phyloP scores from a whole-genome alignment of 2,888 invertebrate species.

The Acanthoscelides obtectus region DNA sequence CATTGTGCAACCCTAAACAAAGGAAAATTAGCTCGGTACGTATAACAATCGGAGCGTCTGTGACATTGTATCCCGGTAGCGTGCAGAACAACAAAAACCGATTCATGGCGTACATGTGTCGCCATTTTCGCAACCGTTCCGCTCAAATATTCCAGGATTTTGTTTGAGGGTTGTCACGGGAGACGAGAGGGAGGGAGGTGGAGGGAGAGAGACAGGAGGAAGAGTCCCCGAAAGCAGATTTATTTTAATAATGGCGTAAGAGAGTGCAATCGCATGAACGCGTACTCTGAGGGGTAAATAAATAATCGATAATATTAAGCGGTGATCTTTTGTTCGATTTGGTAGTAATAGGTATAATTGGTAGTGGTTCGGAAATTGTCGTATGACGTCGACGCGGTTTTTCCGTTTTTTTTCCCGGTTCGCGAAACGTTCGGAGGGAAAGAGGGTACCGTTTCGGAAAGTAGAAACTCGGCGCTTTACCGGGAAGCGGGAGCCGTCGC shows the following conservation, averaged over 20 bases:
- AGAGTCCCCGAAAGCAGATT: constrained; percentile 33
- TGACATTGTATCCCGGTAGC: background rate
- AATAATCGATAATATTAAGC: no score
- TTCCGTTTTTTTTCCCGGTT: no score
- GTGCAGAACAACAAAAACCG: background rate
- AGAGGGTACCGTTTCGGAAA: no score
- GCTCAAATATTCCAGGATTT: background rate
- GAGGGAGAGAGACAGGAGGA: background rate
- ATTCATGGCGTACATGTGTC: background rate
- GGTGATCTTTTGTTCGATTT: no score
- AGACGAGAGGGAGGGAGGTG: no score
- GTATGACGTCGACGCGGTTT: no score
- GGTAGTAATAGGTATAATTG: no score
- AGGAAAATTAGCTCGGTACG: background rate
- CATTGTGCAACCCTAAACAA: background rate
- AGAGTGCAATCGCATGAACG: constrained; percentile 37
- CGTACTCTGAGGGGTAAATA: constrained; percentile 43
- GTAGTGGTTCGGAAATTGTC: no score
- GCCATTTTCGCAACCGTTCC: background rate
- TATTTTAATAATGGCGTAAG: constrained; percentile 46
- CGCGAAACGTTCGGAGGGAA: no score
- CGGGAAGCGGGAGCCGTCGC: no score
- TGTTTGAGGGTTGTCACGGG: background rate
- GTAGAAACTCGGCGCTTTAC: no score
- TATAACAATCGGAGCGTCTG: background rate